Evolutionary conservation across 2,888 invertebrate species (phyloP), one percentile per base, ranked within the genome.

Genomic region (Oconnorella tubifera): DNA sequence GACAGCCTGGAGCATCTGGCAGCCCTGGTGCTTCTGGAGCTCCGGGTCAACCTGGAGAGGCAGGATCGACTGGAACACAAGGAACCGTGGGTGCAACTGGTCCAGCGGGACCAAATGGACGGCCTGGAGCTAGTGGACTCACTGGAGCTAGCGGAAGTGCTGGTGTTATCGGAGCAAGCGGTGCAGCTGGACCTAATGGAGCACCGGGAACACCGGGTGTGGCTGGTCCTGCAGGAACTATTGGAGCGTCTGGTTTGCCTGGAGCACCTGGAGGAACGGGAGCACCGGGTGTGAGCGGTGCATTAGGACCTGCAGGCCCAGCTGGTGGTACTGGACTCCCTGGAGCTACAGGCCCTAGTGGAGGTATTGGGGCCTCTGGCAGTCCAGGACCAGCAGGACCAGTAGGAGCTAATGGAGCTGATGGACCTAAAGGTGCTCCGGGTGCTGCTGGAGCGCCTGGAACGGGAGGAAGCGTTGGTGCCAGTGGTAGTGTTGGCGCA

Each of bases 51-150:
- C 33, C 59, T 57, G 70, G 70, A 55, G 29, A 33, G 29, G n/a
- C 66, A 33, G 70, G 69, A 29, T 40, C 61, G 33, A 32, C 59
- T 51, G 73, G 73, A 50, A 40, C 40, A 29, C 56, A 59, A 33
- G 73, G 73, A 19, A 40, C 51, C n/a, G 51, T 50, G 51, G 73
- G 72, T 28, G 27, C 56, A 14, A 32, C 57, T 31, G 72, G 72
- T 51, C 55, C 50, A 29, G n/a, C 48, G 10, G 59, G 64, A 14
- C 6, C 6, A 33, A 19, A 53, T 48, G 63, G 71, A 57, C 66
- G 58, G 31, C 58, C 56, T 29, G 71, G 71, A 25, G 58, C 25
- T 27, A 33, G 61, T 53, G 56, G 56, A 65, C 25, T 28, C 3
- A 6, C 31, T 58, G 48, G 58, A 28, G 32, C 33, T 19, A 51